Base-by-base conservation (phyloP, 1,140 invertebrate genomes). In the Ceratina japonica region DNA sequence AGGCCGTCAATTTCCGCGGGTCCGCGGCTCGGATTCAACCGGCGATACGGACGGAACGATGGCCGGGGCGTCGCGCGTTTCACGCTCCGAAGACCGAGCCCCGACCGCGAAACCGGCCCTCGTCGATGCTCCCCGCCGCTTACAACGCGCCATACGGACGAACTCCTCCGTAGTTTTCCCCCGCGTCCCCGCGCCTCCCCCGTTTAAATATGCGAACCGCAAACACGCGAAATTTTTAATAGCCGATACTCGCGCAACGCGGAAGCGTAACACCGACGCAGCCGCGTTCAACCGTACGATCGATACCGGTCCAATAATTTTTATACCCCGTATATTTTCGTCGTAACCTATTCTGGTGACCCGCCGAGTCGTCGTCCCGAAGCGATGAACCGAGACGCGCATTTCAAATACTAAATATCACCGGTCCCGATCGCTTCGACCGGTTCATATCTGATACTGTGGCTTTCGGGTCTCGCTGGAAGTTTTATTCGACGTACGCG, bases 11-110 rank as follows among this genome's bases (percentile, higher is more conserved):
- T 84, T 69, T 61, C 44, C 49, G 56, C 49, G 44, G 18, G 56
- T 63, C 20, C 37, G 68, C 52, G 51, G 64, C 65, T 49, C 52
- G 75, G 81, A 79, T 75, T 78, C 71, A n/a, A 16, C 1, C 37
- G 16, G 44, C 64, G 63, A 59, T 83, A 83, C 79, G 82, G 80
- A 83, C 80, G 82, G 83, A 83, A 68, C 71, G 81, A 68, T 77
- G 70, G 61, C 70, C 49, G 69, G 49, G 37, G 69, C 51, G 56
- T 24, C 56, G 61, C 52, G 22, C 59, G 70, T 76, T 75, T 62
- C 58, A 63, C 51, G 64, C 71, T 79, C 44, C 54, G 22, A 31
- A 56, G 51, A 72, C 58, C 52, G 72, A 82, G 79, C 58, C 79
- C 62, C 63, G 70, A 37, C 73, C 72, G 74, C 84, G 75, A 75